Conservation (phyloP, 2,797 vertebrate species). For the Muscicapa striata region DNA sequence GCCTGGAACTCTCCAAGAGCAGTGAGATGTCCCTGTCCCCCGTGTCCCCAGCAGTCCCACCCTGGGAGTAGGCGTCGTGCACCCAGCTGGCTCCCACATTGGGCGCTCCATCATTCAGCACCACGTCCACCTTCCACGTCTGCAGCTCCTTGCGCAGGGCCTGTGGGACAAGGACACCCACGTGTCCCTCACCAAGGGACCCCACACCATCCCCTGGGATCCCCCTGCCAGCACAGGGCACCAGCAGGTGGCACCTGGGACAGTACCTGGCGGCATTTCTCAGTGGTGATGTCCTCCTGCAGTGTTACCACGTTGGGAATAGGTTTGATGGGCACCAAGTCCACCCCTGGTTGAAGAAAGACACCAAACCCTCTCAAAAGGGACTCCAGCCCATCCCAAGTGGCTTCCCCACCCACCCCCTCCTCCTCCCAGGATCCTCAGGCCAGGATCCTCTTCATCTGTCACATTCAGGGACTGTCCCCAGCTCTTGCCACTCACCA, state of each 20-base stretch:
- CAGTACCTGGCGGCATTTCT: slow-evolving; percentile 91
- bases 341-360: slow-evolving; percentile 81
- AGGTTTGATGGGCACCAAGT: slow-evolving; percentile 92
- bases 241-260: rapidly evolving
- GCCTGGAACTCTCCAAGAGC: rapidly evolving
- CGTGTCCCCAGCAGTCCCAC: slow-evolving; percentile 59
- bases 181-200: no score
- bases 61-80: slow-evolving; percentile 94
- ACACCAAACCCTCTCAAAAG: rapidly evolving
- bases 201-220: neutral
- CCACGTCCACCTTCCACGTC: slow-evolving; percentile 96
- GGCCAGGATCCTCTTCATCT: neutral
- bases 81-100: slow-evolving; percentile 96
- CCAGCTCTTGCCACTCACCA: slow-evolving; percentile 78
- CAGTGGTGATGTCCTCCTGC: slow-evolving; percentile 96
- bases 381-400: neutral
- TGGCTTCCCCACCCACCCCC: rapidly evolving
- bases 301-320: slow-evolving; percentile 91
- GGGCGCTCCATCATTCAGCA: slow-evolving; percentile 94
- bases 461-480: rapidly evolving
- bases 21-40: neutral
- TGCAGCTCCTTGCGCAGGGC: slow-evolving; percentile 91
- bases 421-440: neutral
- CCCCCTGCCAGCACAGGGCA: no score
- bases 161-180: slow-evolving; percentile 31